phyloP scores from a whole-genome alignment of 2,888 invertebrate species.

The Morpho achilles region DNA sequence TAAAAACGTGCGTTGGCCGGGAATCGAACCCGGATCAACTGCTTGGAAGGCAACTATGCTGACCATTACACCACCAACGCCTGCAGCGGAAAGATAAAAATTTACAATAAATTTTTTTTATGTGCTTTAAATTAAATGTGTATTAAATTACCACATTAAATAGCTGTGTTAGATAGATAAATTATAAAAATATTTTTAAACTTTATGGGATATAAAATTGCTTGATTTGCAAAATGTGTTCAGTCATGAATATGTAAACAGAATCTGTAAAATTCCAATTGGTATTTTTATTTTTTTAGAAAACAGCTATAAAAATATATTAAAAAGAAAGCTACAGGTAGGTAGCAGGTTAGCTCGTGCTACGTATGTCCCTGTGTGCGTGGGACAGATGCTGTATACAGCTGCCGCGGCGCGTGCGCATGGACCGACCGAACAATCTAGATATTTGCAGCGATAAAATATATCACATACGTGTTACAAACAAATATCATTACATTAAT shows the following conservation, averaged over 20 bases:
- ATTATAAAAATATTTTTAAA: too few species aligned
- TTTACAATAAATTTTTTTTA: neutral
- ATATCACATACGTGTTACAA: too few species aligned
- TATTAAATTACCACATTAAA: neutral
- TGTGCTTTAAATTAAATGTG: too few species aligned
- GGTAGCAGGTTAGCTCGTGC: slow-evolving; percentile 46
- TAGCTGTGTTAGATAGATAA: too few species aligned
- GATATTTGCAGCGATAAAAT: slow-evolving; percentile 38
- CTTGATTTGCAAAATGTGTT: too few species aligned
- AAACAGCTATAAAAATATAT: slow-evolving; percentile 12
- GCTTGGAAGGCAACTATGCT: slow-evolving; percentile 60
- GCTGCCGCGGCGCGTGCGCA: slow-evolving; percentile 67
- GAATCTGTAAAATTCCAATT: too few species aligned
- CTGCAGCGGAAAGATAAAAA: neutral
- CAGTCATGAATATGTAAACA: too few species aligned
- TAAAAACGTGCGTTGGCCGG: slow-evolving; percentile 43
- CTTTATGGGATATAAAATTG: too few species aligned
- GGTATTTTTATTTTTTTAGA: neutral
- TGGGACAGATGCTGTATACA: slow-evolving; percentile 69
- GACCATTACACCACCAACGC: slow-evolving; percentile 66
- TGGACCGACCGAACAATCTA: slow-evolving; percentile 31
- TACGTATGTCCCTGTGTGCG: slow-evolving; percentile 46
- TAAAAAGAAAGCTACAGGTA: slow-evolving; percentile 53
- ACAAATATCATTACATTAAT: too few species aligned
- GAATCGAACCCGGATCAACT: slow-evolving; percentile 61